A percentile compares a stretch with the other conserved stretches of the same genome.
phyloP scores from a whole-genome alignment of 2,797 vertebrate genomes.

The Leucoraja ocellata region DNA sequence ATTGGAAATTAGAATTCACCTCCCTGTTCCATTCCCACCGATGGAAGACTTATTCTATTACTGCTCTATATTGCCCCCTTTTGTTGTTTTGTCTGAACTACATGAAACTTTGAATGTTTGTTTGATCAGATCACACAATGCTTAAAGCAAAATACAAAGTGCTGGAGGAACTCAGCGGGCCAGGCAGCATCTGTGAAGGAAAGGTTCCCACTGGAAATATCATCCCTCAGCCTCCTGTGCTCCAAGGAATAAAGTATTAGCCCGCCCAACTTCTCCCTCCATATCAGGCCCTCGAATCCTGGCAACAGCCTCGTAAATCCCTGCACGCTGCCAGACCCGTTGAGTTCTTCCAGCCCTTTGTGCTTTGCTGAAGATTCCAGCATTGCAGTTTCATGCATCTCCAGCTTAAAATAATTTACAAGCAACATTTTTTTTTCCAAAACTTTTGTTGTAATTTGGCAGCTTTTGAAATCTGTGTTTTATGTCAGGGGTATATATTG shows the following conservation, averaged over 20 bases:
- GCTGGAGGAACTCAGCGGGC: too few relatives aligned
- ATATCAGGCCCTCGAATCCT: too few relatives aligned
- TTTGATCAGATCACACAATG: background rate
- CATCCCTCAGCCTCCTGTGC: too few relatives aligned
- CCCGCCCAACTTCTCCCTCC: too few relatives aligned
- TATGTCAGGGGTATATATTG: background rate
- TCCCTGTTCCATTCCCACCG: background rate
- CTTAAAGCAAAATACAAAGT: background rate
- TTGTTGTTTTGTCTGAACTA: background rate
- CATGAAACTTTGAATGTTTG: background rate
- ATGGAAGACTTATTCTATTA: background rate
- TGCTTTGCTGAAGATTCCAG: too few relatives aligned
- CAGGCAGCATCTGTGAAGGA: too few relatives aligned
- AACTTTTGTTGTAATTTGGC: background rate
- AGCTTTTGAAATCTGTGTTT: background rate
- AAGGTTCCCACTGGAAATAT: too few relatives aligned
- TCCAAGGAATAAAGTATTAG: too few relatives aligned
- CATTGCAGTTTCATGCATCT: too few relatives aligned
- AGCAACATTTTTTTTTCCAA: background rate
- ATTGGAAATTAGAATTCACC: background rate
- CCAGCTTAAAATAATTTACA: background rate
- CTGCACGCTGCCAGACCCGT: too few relatives aligned
- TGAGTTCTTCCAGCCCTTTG: too few relatives aligned
- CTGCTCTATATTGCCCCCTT: conserved; percentile 20
- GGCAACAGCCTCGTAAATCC: too few relatives aligned